Conservation (phyloP, 2,113 vertebrate species). For the Cephalopholis sonnerati region DNA sequence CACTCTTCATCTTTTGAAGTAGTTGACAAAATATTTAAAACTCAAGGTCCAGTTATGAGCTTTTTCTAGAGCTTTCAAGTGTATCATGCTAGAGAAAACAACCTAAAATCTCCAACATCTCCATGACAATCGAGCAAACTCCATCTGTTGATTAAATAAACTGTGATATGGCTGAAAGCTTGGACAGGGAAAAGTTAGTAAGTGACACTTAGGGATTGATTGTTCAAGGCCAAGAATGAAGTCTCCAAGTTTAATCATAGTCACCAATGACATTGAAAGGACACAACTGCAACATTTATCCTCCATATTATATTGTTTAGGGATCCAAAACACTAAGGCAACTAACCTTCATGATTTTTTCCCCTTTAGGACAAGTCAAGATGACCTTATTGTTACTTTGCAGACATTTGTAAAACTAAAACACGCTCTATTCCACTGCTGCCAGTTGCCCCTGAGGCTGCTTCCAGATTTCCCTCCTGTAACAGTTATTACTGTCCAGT, state of each 20-base stretch:
- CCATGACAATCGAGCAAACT: too few relatives aligned
- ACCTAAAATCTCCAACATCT: too few relatives aligned
- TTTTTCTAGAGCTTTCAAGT: too few relatives aligned
- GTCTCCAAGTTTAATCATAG: background rate
- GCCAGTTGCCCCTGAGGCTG: background rate
- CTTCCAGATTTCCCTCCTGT: background rate
- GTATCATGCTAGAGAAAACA: too few relatives aligned
- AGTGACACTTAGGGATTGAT: too few relatives aligned
- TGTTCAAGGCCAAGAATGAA: background rate
- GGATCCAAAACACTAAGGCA: background rate
- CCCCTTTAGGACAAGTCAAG: background rate
- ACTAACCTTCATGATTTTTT: background rate
- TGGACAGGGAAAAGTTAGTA: too few relatives aligned
- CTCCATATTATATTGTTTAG: background rate
- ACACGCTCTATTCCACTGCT: background rate
- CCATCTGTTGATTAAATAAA: too few relatives aligned
- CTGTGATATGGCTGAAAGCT: too few relatives aligned
- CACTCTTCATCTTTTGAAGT: too few relatives aligned
- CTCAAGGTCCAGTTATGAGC: too few relatives aligned
- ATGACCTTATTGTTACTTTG: background rate
- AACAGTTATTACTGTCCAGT: background rate
- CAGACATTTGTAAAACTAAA: constrained; percentile 19
- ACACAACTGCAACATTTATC: background rate
- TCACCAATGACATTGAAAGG: background rate
- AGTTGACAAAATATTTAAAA: too few relatives aligned